Base-by-base conservation (phyloP, 1,140 invertebrate species). In the Drosophila sturtevanti region DNA sequence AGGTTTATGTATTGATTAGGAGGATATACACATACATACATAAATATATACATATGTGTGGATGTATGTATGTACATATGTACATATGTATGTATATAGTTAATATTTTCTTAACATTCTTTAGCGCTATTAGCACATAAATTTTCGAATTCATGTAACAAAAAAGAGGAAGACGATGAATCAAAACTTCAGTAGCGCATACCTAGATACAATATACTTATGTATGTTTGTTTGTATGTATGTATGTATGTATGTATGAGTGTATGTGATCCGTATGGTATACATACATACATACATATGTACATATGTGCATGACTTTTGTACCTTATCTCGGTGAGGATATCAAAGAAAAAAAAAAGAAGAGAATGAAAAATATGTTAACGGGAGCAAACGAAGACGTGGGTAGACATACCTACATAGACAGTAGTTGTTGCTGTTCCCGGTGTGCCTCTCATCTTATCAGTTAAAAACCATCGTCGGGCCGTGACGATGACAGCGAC, bases 401-500 rank as follows among this genome's bases (percentile, higher is more conserved):
- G 51, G 61, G 31, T 67, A 24, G 52, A 41, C 16, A 44, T 22
- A 79, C 44, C 35, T 60, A 67, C 74, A 71, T 31, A 31, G 27
- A 31, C 66, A 66, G 74, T 60, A 64, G 38, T 21, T n/a, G 27
- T 16, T 18, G 4, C 21, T 54, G 34, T 35, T 52, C 54, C 35
- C n/a, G 18, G n/a, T 12, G 58, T 7, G 27, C 27, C 22, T 24
- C 27, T 31, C 41, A 41, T 48, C 82, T 86, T 86, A 86, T 86
- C 82, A 72, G 79, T 55, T 48, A 48, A 52, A 71, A 35, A 65
- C 60, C 81, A 86, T 85, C 82, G 82, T 56, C 82, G 82, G 65
- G 68, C 74, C 81, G 77, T 86, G 81, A 85, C 81, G 69, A 79
- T 84, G 81, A 85, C 77, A 77, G 70, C 65, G 66, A 56, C 69